Evolutionary conservation across 2,888 invertebrate genomes (phyloP), one percentile per base, ranked within the genome.

Genomic region (Phyllotreta striolata): DNA sequence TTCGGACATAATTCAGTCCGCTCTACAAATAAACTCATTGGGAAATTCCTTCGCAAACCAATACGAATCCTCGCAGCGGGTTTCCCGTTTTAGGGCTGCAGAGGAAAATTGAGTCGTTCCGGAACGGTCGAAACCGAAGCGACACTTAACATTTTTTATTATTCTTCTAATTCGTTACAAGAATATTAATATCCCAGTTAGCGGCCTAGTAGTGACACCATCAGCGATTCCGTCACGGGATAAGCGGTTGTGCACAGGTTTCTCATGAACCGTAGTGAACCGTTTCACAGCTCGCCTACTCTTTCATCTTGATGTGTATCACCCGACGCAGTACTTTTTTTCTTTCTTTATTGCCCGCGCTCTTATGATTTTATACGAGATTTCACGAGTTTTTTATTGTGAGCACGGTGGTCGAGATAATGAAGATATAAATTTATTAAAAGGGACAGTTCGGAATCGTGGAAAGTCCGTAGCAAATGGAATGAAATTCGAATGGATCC

Each of bases 191-290:
- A 76, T 74, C 60, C 47, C 39, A 57, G 61, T 64, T 52, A 56
- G 61, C 56, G 61, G 75, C 73, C 72, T 74, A 74, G 76, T 77
- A 73, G 72, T 72, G 75, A 74, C 73, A 73, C 71, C 72, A 73
- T 70, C 72, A 70, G 73, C 70, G 77, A 78, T 77, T 72, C 74
- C 51, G 75, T 56, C 43, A 74, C 74, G 73, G 67, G 78, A 78
- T 78, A 77, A 71, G 67, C 76, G 71, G 72, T 70, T 73, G 71
- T 72, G 73, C 76, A 73, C 74, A 75, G 72, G 72, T 72, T 77
- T 77, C 76, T 76, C 78, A 76, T 76, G 76, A 73, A 74, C 73
- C 70, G 74, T 74, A 73, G 75, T 75, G 72, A 72, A 73, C 72
- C 73, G 72, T 76, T 77, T 77, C 76, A 77, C 77, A 76, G 74